Evolutionary conservation across 2,797 vertebrate species (phyloP).

Genomic region (Helicolenus hilgendorfi): DNA sequence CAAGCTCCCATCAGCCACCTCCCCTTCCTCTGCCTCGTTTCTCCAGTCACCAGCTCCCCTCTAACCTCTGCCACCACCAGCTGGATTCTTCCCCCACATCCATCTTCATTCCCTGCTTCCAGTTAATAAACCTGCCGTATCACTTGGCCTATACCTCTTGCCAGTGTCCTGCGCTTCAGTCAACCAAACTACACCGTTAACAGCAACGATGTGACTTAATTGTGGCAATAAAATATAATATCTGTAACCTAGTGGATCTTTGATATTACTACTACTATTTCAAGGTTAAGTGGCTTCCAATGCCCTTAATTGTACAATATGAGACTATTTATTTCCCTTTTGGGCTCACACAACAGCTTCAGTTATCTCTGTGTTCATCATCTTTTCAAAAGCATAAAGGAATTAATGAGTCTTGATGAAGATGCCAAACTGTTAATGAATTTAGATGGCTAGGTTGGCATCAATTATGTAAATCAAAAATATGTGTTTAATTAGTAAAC

Average conservation of each 20-base stretch:
- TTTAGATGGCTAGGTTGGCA: background rate
- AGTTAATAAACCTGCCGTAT: background rate
- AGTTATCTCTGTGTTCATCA: background rate
- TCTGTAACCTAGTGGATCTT: background rate
- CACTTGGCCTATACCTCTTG: background rate
- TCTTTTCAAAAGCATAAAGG: background rate
- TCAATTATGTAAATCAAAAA: background rate
- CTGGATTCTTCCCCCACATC: background rate
- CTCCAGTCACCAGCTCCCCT: background rate
- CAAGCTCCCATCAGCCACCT: background rate
- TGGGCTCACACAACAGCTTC: background rate
- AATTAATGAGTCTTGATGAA: constrained; percentile 13
- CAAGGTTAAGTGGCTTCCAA: background rate
- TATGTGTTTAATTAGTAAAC: background rate
- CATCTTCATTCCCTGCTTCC: background rate
- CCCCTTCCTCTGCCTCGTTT: background rate
- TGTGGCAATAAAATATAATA: background rate
- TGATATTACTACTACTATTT: background rate
- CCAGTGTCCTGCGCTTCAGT: background rate
- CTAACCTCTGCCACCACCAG: background rate
- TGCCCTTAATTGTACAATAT: background rate
- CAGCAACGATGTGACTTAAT: background rate
- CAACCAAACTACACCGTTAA: background rate
- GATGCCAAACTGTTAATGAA: background rate
- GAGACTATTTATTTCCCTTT: background rate